Evolutionary conservation across 2,113 vertebrate species (phyloP), one percentile per base, ranked within the genome.

Genomic region (Chascanopsetta lugubris): DNA sequence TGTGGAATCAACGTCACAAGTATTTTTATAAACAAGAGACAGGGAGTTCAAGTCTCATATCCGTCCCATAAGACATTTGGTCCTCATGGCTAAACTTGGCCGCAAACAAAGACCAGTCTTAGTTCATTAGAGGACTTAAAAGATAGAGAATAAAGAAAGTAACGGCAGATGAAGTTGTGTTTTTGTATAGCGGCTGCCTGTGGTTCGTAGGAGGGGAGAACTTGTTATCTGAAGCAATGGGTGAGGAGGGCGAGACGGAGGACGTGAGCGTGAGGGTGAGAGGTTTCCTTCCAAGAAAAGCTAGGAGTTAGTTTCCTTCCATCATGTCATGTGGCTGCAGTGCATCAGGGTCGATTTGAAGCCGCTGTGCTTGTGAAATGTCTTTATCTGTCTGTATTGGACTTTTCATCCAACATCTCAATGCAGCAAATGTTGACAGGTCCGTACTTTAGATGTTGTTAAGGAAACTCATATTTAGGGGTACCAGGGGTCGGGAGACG

Each of bases 211-310:
- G 40, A 64, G 27, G 54, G 29, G 13, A 57, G 38, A 63, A 62
- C 60, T 54, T 57, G 40, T 45, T 72, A 72, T 56, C 32, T n/a
- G 54, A 50, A 8, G 65, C 59, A 59, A 26, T 25, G 57, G 64
- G 64, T 43, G 24, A 56, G 48, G 49, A 59, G 43, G 29, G 48
- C 29, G 59, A 5, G 27, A 24, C 34, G 38, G 47, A 30, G 12
- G 51, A 45, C 4, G 6, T 29, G 17, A 12, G 26, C 34, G n/a
- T n/a, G n/a, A n/a, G 54, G n/a, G 42, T 46, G 40, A 71, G 30
- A 72, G 32, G 43, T 61, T 51, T 63, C 40, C 50, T 62, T 51
- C 30, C 50, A 50, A 58, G 42, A 54, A 54, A 71, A 30, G 27
- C 11, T 25, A 7, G 3, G 13, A 7, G 18, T 42, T 29, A 18